Evolutionary conservation across 92 coral and sea anemone genomes (phyloP).

Genomic region (Parazoanthus darwini): DNA sequence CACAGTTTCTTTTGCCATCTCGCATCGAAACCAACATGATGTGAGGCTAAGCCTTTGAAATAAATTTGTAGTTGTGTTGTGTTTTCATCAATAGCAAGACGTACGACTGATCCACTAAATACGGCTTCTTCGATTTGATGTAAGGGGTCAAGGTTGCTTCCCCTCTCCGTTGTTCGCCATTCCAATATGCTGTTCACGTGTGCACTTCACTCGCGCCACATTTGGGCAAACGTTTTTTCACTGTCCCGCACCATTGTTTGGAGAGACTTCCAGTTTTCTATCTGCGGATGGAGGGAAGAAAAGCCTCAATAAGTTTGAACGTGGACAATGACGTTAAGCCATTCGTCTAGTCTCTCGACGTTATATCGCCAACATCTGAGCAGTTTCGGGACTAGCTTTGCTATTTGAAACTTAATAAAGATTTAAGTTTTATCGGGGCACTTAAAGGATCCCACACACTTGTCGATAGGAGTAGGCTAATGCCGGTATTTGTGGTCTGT

Average conservation of each 20-base stretch:
- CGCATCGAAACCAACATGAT: background rate
- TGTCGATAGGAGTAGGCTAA: no score
- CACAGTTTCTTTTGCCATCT: constrained; percentile 31
- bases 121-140: background rate
- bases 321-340: no score
- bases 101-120: constrained; percentile 17
- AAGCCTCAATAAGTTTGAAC: background rate
- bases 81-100: constrained; percentile 10
- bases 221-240: constrained; percentile 20
- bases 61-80: background rate
- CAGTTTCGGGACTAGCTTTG: no score
- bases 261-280: constrained; percentile 12
- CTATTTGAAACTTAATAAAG: no score
- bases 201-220: constrained; percentile 16
- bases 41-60: background rate
- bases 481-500: no score
- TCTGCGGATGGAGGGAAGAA: background rate
- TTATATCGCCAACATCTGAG: no score
- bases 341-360: no score
- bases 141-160: background rate
- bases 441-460: no score
- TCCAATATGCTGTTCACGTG: constrained; percentile 4
- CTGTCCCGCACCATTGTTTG: constrained; percentile 26
- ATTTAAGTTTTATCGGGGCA: no score
- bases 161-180: constrained; percentile 1